Percentiles rank a stretch among this genome's conserved stretches.
Conservation (phyloP, 2,888 invertebrate genomes). For the Polyommatus iphigenia region DNA sequence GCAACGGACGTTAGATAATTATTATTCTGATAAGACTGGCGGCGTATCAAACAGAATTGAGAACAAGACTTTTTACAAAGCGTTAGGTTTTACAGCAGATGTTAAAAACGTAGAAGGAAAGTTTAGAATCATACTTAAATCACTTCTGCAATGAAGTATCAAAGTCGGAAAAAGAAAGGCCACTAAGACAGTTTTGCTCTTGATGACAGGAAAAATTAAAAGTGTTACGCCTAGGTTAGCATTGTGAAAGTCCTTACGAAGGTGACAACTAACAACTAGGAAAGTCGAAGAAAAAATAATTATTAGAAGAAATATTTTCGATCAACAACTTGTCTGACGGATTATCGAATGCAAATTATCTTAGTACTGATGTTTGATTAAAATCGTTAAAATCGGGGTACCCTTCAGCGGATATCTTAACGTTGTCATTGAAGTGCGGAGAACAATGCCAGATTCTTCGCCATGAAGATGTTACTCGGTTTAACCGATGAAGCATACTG, state of each 20-base stretch:
- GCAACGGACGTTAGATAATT: conserved; percentile 2
- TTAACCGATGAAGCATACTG: background rate
- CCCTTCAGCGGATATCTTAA: background rate
- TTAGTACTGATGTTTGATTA: no score
- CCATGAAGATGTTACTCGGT: background rate
- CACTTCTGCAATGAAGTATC: background rate
- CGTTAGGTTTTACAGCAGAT: background rate
- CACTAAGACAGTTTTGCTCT: background rate
- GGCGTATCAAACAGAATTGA: background rate
- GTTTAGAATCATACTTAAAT: background rate
- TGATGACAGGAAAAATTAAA: background rate
- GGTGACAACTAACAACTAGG: background rate
- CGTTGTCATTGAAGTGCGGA: background rate
- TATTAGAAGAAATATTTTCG: no score
- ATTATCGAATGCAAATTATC: no score
- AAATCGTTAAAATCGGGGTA: no score
- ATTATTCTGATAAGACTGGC: background rate
- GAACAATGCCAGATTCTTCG: background rate
- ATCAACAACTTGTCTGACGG: no score
- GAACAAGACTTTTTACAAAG: background rate
- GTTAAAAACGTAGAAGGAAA: background rate
- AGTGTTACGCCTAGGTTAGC: background rate
- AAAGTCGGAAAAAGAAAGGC: background rate
- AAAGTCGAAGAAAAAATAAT: background rate
- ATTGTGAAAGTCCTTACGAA: background rate